These are phyloP conservation scores for Gandaritis pyraliata DNA, from an alignment of 2,888 invertebrate species.

Conservation along the genomic window DNA sequence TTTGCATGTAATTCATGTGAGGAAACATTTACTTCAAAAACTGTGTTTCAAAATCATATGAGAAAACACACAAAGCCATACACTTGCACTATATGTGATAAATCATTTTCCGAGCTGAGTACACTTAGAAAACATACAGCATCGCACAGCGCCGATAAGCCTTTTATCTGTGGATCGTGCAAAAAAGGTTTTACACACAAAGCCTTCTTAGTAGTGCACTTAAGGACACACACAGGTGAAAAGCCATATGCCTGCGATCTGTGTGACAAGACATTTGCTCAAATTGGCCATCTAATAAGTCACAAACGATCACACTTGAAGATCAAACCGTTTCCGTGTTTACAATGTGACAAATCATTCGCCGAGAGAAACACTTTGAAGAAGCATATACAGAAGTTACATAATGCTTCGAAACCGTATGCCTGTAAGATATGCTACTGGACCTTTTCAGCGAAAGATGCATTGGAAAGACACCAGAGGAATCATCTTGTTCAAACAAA, in stretches of 20 bases:
- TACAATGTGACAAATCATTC: neutral
- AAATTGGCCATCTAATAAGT: neutral
- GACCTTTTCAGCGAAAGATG: neutral
- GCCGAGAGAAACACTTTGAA: neutral
- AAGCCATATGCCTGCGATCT: conserved; percentile 5
- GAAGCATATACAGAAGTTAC: neutral
- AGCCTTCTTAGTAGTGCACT: neutral
- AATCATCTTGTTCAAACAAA: too few relatives aligned
- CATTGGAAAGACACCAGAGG: neutral
- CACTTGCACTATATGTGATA: neutral
- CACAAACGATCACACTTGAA: neutral
- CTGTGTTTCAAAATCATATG: neutral
- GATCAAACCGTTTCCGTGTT: neutral
- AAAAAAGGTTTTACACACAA: conserved; percentile 2
- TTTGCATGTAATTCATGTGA: neutral
- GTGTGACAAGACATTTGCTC: conserved; percentile 1
- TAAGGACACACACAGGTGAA: neutral
- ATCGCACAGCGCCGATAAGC: neutral
- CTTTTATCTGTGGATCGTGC: conserved; percentile 2
- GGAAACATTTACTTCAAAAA: neutral
- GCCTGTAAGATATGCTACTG: neutral
- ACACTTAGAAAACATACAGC: neutral
- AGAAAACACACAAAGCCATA: neutral
- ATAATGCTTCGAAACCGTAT: neutral
- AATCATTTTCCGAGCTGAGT: neutral